Percentiles rank a stretch among this genome's conserved stretches.
phyloP scores from a whole-genome alignment of 2,797 vertebrate species.

The Glyptemys insculpta region DNA sequence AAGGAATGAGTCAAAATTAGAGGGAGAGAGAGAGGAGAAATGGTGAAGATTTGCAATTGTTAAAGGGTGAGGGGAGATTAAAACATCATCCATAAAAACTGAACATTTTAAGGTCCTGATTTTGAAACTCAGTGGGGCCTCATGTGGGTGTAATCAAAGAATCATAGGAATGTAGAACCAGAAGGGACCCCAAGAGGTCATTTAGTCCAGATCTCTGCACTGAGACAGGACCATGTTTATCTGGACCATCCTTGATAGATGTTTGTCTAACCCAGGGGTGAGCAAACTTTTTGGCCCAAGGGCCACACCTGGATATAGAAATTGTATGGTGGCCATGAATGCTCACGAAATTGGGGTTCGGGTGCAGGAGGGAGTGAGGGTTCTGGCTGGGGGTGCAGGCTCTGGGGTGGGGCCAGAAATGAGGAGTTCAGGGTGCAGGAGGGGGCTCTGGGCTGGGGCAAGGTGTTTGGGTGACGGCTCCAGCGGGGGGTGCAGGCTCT shows the following conservation, averaged over 20 bases:
- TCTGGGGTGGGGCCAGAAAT: no score
- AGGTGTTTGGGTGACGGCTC: no score
- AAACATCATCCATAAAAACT: background rate
- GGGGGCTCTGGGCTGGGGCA: no score
- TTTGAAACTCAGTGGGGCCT: slow-evolving; percentile 1
- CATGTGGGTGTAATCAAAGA: background rate
- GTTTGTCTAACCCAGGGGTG: no score
- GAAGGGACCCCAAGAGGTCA: background rate
- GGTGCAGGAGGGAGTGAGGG: no score
- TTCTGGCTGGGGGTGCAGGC: no score
- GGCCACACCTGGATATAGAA: no score
- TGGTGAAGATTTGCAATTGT: background rate
- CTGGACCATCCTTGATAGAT: background rate
- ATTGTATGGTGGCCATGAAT: no score
- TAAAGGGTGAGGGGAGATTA: background rate
- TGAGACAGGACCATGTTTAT: background rate
- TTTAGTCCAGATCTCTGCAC: background rate
- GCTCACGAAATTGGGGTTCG: no score
- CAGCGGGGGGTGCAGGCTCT: no score
- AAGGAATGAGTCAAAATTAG: background rate
- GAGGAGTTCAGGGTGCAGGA: no score
- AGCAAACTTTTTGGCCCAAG: no score
- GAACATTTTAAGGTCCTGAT: background rate
- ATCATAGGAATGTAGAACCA: background rate
- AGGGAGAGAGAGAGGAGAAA: background rate